Base-by-base conservation (phyloP, 2,797 vertebrate species). In the Anolis apletophallus region DNA sequence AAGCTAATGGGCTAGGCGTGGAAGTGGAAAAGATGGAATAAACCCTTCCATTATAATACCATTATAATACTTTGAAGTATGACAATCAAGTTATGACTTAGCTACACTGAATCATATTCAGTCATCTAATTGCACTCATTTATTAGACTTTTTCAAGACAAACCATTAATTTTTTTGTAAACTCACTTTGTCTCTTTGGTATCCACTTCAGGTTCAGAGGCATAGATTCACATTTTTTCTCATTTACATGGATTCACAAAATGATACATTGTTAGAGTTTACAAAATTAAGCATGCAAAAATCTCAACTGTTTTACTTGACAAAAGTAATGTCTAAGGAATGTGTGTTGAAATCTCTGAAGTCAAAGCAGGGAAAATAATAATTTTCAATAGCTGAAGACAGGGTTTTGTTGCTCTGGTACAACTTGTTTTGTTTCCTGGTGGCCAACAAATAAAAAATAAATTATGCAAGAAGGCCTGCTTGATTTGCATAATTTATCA, bases 51-150 rank as follows among this genome's bases (percentile, higher is more conserved):
- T 90, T 89, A 88, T 89, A 94, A 89, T 75, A 86, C 86, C 75
- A 19, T 94, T 89, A 90, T 93, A 95, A 72, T 92, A 3, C 91
- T 87, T 88, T 81, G 1, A 12, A 73, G 50, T 9, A 1, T 46
- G 85, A 74, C 86, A 91, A 91, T 91, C 93, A 89, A 88, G 91
- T 93, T 93, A 73, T 93, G 92, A 94, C 89, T 85, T 95, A 95
- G 91, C 81, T 89, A 78, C 61, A 0, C 84, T 89, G 73, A 94
- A 90, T 89, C 93, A 17, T 88, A 74, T 95, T 93, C 87, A 84
- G 83, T 85, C 87, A 91, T 93, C 93, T 93, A 86, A 90, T 85
- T 87, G 89, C 79, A 87, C 83, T 36, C 50, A 3, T 92, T 91
- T 91, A 78, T 78, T 90, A 88, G 87, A 81, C 40, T 71, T 54